These are phyloP conservation scores for Ennomos fuscantarius DNA, from an alignment of 2,888 invertebrate species.

Conservation along the genomic window DNA sequence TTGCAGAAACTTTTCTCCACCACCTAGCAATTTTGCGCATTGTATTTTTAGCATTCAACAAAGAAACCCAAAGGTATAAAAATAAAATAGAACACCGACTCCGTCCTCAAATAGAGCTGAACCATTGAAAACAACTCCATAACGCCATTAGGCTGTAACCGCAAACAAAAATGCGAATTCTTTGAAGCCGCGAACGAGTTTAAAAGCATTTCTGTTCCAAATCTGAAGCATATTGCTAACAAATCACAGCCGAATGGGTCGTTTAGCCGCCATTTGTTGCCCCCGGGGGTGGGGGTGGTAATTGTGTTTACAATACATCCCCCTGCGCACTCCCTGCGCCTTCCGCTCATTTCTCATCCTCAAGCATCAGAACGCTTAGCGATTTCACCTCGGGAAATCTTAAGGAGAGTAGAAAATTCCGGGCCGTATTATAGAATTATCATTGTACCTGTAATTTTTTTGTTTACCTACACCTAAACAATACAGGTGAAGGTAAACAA, in stretches of 20 bases:
- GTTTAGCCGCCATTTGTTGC: slow-evolving; percentile 82
- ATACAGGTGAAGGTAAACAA: too few relatives aligned
- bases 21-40: too few relatives aligned
- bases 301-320: slow-evolving; percentile 77
- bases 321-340: slow-evolving; percentile 47
- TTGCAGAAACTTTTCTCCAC: too few relatives aligned
- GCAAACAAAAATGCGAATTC: slow-evolving; percentile 50
- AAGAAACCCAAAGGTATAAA: slow-evolving; percentile 11
- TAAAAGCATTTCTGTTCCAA: slow-evolving; percentile 75
- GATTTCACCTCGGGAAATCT: slow-evolving; percentile 73
- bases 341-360: slow-evolving; percentile 79
- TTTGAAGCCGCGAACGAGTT: slow-evolving; percentile 58
- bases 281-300: slow-evolving; percentile 69
- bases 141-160: slow-evolving; percentile 40
- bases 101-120: slow-evolving; percentile 9
- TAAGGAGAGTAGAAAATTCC: slow-evolving; percentile 61
- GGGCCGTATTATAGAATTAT: slow-evolving; percentile 42
- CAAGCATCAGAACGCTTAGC: slow-evolving; percentile 75
- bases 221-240: slow-evolving; percentile 84
- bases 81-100: slow-evolving; percentile 11
- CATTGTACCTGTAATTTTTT: slow-evolving; percentile 21
- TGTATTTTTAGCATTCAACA: slow-evolving; percentile 4
- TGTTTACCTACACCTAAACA: too few relatives aligned
- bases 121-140: slow-evolving; percentile 28
- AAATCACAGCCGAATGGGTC: slow-evolving; percentile 83